A percentile compares a stretch with the other conserved stretches of the same genome.
Conservation (phyloP, 1,140 invertebrate species). For the Hypsibius dujardini region DNA sequence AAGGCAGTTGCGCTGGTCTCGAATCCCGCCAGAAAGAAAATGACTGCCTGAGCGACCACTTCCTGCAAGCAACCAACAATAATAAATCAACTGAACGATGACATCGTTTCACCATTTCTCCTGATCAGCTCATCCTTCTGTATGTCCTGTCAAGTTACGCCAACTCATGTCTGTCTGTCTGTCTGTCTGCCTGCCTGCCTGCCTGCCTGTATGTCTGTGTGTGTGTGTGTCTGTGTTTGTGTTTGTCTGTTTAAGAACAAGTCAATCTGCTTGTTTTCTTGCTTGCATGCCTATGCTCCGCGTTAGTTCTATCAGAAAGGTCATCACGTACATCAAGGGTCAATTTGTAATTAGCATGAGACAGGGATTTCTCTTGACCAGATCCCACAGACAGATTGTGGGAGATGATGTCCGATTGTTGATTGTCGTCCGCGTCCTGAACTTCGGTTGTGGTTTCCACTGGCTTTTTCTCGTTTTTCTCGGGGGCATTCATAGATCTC, state of each 20-base stretch:
- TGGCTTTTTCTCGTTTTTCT: background rate
- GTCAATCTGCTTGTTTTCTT: too few relatives aligned
- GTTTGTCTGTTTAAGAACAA: too few relatives aligned
- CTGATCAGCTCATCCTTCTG: too few relatives aligned
- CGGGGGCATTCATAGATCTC: background rate
- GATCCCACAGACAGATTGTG: background rate
- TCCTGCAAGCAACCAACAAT: constrained; percentile 23
- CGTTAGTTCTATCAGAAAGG: too few relatives aligned
- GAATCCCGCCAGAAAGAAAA: constrained; percentile 36
- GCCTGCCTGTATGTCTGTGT: too few relatives aligned
- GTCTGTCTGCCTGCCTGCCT: too few relatives aligned
- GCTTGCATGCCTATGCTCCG: too few relatives aligned
- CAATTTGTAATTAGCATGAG: constrained; percentile 1
- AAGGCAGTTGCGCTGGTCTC: constrained; percentile 35
- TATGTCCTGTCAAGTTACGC: too few relatives aligned
- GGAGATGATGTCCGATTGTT: background rate
- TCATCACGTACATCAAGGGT: background rate
- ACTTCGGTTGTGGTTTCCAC: background rate
- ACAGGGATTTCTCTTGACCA: background rate
- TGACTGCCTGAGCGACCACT: constrained; percentile 28
- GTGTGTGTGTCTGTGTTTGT: too few relatives aligned
- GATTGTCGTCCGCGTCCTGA: background rate
- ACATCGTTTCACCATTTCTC: too few relatives aligned
- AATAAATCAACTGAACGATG: too few relatives aligned
- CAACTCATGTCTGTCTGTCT: too few relatives aligned